phyloP scores from a whole-genome alignment of 2,113 vertebrate genomes.

The Corydoras maculifer region DNA sequence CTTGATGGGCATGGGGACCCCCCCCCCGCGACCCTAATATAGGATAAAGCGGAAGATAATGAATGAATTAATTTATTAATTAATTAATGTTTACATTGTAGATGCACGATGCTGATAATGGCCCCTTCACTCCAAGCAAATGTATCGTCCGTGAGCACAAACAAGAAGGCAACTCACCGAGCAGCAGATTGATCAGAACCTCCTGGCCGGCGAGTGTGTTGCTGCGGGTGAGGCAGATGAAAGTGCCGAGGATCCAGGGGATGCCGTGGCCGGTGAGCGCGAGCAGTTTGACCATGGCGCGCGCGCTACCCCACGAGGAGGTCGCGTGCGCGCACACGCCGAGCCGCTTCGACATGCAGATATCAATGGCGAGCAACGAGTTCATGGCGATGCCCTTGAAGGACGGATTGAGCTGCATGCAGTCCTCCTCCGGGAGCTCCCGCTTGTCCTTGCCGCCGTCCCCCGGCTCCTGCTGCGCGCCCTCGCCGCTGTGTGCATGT shows the following conservation, averaged over 20 bases:
- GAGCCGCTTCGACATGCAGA: constrained; percentile 84
- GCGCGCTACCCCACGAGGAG: constrained; percentile 75
- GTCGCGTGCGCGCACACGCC: constrained; percentile 73
- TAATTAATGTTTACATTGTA: too few relatives aligned
- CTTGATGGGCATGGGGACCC: too few relatives aligned
- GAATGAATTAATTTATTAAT: too few relatives aligned
- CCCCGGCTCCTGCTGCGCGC: constrained; percentile 48
- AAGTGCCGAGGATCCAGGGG: constrained; percentile 80
- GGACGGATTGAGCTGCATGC: constrained; percentile 92
- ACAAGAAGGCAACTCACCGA: constrained; percentile 68
- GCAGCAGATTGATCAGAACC: constrained; percentile 86
- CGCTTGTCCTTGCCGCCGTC: constrained; percentile 63
- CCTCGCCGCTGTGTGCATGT: constrained; percentile 39
- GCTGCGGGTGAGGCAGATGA: constrained; percentile 83
- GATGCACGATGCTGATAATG: too few relatives aligned
- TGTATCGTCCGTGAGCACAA: too few relatives aligned
- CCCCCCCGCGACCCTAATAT: too few relatives aligned
- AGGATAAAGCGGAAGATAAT: too few relatives aligned
- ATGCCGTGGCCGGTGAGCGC: constrained; percentile 83
- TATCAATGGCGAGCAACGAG: constrained; percentile 87
- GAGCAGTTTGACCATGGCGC: constrained; percentile 82
- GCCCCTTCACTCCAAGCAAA: too few relatives aligned
- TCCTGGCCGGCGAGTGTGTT: constrained; percentile 87
- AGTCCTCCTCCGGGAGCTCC: constrained; percentile 85
- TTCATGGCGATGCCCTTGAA: constrained; percentile 85